Evolutionary conservation across 2,888 invertebrate species (phyloP).

Genomic region (Cyclophora albipunctata): DNA sequence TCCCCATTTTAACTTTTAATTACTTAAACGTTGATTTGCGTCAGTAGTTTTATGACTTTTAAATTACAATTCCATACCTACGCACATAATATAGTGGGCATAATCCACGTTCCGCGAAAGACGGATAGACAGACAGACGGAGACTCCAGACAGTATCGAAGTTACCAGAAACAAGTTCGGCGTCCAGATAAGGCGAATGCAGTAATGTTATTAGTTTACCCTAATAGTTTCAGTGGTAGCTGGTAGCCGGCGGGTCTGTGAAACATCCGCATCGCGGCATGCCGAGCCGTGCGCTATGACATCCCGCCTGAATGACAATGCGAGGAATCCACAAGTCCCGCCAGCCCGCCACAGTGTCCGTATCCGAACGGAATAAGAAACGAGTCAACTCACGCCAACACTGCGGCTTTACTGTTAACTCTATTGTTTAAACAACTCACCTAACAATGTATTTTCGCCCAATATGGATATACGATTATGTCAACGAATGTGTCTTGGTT

Average conservation of each 20-base stretch:
- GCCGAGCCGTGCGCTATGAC: constrained; percentile 65
- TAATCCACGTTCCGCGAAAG: too few relatives aligned
- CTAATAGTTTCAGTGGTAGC: not conserved
- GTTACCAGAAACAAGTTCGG: too few relatives aligned
- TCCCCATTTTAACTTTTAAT: too few relatives aligned
- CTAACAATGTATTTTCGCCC: constrained; percentile 69
- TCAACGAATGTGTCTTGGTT: constrained; percentile 67
- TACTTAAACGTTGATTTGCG: too few relatives aligned
- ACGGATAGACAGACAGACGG: too few relatives aligned
- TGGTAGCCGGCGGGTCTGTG: not conserved
- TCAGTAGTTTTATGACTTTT: too few relatives aligned
- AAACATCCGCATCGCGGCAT: constrained; percentile 63
- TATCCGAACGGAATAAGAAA: constrained; percentile 72
- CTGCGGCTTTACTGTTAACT: constrained; percentile 54
- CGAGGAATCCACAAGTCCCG: constrained; percentile 53
- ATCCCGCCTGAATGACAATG: constrained; percentile 69
- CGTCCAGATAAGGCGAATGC: too few relatives aligned
- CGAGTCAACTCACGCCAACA: constrained; percentile 33
- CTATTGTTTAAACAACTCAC: constrained; percentile 61
- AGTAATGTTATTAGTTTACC: too few relatives aligned
- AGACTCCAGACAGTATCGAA: too few relatives aligned
- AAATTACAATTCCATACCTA: too few relatives aligned
- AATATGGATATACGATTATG: constrained; percentile 69
- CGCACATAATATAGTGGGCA: too few relatives aligned
- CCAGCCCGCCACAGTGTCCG: constrained; percentile 36